Evolutionary conservation across 2,888 invertebrate genomes (phyloP), one percentile per base, ranked within the genome.

Genomic region (Mesorhabditis sp.): DNA sequence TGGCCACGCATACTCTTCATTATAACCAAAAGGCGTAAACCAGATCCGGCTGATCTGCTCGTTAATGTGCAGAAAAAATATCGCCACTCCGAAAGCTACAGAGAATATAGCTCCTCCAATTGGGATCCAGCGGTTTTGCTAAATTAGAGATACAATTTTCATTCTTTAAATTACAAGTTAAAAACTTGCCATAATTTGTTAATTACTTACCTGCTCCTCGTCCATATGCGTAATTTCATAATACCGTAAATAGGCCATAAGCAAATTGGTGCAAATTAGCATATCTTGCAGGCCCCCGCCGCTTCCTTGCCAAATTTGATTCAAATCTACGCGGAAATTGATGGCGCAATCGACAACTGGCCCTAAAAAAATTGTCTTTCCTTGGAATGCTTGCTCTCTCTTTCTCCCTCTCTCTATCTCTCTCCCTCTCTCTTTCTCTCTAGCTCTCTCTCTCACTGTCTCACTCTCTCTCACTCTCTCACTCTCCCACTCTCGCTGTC

Each of bases 61-160:
- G n/a, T 10, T 50, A 10, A 50, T 13, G n/a, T 50, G 58, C 58
- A 50, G 58, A n/a, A 50, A 50, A 50, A 50, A 50, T n/a, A n/a
- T 50, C 10, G 58, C 58, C 10, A 50, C 1, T 13, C 10, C 7
- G 58, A 50, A n/a, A n/a, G n/a, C 10, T 13, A 50, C 58, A 0
- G 58, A 10, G 58, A 50, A 13, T 10, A 50, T 10, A 50, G 58
- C 58, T 10, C 58, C 58, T 10, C 7, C 10, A 10, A 50, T 50
- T 50, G 58, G 58, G n/a, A 50, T 50, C 10, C n/a, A 50, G 58
- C n/a, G 58, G 58, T n/a, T 50, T 50, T 50, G n/a, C 58, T 50
- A n/a, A 13, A 50, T 13, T 2, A 50, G 58, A 50, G 10, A 13
- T 10, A 50, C 58, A 50, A 50, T 50, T 2, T 50, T 13, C 58